A percentile compares a stretch with the other conserved stretches of the same genome.
Conservation (phyloP, 1,140 invertebrate genomes). For the Drosophila tristis region DNA sequence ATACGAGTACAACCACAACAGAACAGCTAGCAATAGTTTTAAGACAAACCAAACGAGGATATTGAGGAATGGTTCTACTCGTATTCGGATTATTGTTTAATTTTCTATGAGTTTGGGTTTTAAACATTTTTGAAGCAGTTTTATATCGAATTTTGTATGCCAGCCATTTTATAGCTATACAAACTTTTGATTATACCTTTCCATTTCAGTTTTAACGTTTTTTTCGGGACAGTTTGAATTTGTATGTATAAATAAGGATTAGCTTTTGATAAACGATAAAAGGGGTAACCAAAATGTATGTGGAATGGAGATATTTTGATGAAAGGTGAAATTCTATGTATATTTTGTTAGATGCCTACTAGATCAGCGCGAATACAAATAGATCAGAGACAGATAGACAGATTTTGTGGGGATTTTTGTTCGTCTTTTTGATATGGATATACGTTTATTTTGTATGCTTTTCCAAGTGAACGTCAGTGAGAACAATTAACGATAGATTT, state of each 20-base stretch:
- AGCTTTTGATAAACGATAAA: slow-evolving; percentile 72
- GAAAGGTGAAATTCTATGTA: slow-evolving; percentile 54
- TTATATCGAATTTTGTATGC: slow-evolving; percentile 59
- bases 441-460: slow-evolving; percentile 49
- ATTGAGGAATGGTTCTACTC: slow-evolving; percentile 1
- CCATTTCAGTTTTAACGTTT: slow-evolving; percentile 34
- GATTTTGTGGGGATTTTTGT: slow-evolving; percentile 38
- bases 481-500: slow-evolving; percentile 50
- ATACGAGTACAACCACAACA: slow-evolving; percentile 27
- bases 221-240: slow-evolving; percentile 23
- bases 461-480: slow-evolving; percentile 48
- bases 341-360: slow-evolving; percentile 35
- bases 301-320: slow-evolving; percentile 36
- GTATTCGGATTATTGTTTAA: slow-evolving; percentile 3
- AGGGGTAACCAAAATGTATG: slow-evolving; percentile 42
- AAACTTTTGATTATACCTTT: slow-evolving; percentile 29
- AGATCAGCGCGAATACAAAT: slow-evolving; percentile 12
- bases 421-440: slow-evolving; percentile 46
- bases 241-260: slow-evolving; percentile 51
- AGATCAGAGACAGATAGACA: background rate
- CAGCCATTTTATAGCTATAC: slow-evolving; percentile 24
- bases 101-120: slow-evolving; percentile 18
- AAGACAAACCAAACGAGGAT: slow-evolving; percentile 17
- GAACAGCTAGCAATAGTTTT: slow-evolving; percentile 57
- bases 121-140: slow-evolving; percentile 38